Conservation (phyloP, 2,797 vertebrate genomes). For the Picus viridis region DNA sequence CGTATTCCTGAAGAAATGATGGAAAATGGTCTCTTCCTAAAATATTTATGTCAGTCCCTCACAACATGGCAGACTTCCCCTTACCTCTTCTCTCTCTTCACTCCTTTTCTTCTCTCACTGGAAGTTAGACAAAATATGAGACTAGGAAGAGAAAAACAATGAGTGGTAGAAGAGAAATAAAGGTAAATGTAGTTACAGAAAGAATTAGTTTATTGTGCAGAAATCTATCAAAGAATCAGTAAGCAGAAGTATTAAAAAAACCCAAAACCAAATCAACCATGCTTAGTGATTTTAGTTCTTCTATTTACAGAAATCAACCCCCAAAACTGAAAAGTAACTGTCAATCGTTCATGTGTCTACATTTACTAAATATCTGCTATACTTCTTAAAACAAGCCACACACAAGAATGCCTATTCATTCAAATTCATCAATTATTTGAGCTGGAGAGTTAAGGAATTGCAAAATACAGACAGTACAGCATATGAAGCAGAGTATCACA, state of each 20-base stretch:
- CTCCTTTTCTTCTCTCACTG: conserved; percentile 63
- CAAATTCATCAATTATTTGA: neutral
- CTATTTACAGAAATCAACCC: neutral
- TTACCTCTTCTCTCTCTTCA: conserved; percentile 66
- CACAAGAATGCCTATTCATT: neutral
- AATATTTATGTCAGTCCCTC: neutral
- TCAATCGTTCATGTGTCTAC: neutral
- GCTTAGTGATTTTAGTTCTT: neutral
- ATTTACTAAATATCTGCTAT: neutral
- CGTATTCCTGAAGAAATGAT: neutral
- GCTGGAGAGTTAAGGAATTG: neutral
- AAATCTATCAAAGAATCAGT: neutral
- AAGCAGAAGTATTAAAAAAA: neutral
- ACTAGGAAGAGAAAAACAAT: conserved; percentile 65
- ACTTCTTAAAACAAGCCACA: neutral
- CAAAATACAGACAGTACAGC: neutral
- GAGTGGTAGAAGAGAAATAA: conserved; percentile 28
- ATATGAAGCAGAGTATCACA: neutral
- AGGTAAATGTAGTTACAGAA: conserved; percentile 11
- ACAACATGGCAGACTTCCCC: neutral
- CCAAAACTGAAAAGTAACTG: neutral
- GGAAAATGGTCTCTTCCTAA: neutral
- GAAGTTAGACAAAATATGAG: conserved; percentile 61
- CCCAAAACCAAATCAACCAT: neutral
- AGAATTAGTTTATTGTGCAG: neutral